A percentile compares a stretch with the other conserved stretches of the same genome.
These are phyloP conservation scores for Cichlasoma orientale DNA, from an alignment of 2,797 vertebrate genomes.

Conservation along the genomic window DNA sequence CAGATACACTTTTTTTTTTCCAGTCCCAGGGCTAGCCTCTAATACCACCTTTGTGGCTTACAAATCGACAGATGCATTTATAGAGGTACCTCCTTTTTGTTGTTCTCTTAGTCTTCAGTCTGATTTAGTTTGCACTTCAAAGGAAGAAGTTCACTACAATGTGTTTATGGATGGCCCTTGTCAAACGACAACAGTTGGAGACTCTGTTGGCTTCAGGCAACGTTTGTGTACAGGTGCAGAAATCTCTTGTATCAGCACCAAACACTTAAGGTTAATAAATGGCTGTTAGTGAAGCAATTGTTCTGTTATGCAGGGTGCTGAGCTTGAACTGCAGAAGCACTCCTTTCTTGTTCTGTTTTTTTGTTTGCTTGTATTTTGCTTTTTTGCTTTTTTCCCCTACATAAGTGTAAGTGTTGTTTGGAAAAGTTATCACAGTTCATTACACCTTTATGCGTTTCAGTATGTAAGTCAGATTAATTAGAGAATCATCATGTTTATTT, in stretches of 20 bases:
- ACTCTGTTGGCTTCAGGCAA: constrained; percentile 45
- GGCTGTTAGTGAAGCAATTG: constrained; percentile 47
- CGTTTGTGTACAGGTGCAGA: constrained; percentile 40
- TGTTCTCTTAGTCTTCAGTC: constrained; percentile 49
- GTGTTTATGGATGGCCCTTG: constrained; percentile 54
- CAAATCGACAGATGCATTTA: constrained; percentile 64
- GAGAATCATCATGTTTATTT: constrained; percentile 52
- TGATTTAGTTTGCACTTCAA: constrained; percentile 69
- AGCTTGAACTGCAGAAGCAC: constrained; percentile 30
- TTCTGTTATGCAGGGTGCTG: constrained; percentile 36
- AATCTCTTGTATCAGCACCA: constrained; percentile 31
- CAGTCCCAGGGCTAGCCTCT: constrained; percentile 8
- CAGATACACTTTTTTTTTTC: constrained; percentile 22
- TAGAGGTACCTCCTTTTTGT: constrained; percentile 50
- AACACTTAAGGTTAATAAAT: constrained; percentile 60
- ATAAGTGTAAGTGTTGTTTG: constrained; percentile 10
- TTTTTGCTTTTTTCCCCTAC: background rate
- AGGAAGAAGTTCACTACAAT: constrained; percentile 40
- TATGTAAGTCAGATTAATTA: constrained; percentile 44
- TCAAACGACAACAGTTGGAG: constrained; percentile 50
- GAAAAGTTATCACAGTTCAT: constrained; percentile 4
- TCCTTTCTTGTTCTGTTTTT: background rate
- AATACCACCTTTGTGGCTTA: constrained; percentile 41
- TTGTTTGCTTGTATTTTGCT: background rate
- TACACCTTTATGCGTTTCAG: constrained; percentile 17